These are phyloP conservation scores for Oryzaephilus surinamensis DNA, from an alignment of 1,140 invertebrate species.

Conservation along the genomic window DNA sequence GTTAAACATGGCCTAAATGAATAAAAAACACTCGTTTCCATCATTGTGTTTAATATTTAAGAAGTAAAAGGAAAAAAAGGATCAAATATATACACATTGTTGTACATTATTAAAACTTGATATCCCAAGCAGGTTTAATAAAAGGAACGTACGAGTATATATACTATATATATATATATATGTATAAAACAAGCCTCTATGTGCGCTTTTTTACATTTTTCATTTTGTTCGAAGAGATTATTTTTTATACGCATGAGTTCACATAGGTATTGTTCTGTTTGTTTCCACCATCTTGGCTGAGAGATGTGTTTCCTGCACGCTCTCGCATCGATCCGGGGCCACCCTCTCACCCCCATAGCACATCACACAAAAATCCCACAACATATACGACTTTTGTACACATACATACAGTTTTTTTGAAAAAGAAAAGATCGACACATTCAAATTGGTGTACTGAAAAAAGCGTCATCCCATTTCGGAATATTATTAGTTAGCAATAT, in stretches of 20 bases:
- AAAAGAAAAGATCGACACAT: no score
- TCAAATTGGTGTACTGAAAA: no score
- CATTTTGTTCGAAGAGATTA: slow-evolving; percentile 23
- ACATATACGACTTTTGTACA: neutral
- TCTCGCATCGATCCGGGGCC: slow-evolving; percentile 28
- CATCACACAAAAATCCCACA: slow-evolving; percentile 3
- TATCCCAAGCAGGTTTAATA: no score
- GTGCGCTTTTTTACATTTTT: slow-evolving; percentile 22
- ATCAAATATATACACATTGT: no score
- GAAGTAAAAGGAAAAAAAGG: no score
- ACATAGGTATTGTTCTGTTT: slow-evolving; percentile 32
- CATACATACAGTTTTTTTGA: slow-evolving; percentile 1
- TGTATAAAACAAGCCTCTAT: slow-evolving; percentile 16
- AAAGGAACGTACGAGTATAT: no score
- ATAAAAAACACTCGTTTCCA: no score
- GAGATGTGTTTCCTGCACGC: slow-evolving; percentile 25
- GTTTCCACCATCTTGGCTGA: slow-evolving; percentile 29
- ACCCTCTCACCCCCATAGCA: slow-evolving; percentile 10
- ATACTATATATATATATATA: no score
- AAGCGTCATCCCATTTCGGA: no score
- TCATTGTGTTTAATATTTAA: no score
- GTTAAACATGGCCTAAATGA: no score
- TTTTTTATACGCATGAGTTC: slow-evolving; percentile 28
- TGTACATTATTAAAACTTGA: no score
- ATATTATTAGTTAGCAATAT: slow-evolving; percentile 6